These are phyloP conservation scores for Piscicola geometra DNA, from an alignment of 2,888 invertebrate species.

Conservation along the genomic window DNA sequence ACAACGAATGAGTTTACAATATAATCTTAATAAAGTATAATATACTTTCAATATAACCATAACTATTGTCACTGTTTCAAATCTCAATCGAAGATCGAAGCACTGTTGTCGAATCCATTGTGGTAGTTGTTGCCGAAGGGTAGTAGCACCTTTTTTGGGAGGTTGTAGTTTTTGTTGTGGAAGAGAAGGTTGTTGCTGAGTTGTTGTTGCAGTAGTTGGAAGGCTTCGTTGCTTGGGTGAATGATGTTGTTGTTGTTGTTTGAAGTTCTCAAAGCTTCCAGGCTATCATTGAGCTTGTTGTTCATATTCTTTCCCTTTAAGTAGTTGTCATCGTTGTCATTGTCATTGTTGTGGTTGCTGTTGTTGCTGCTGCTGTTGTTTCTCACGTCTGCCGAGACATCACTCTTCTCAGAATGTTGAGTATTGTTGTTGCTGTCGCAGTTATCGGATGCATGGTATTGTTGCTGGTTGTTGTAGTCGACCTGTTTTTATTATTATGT, in stretches of 20 bases:
- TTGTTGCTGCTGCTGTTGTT: background rate
- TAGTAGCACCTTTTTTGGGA: background rate
- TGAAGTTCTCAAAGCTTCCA: too few relatives aligned
- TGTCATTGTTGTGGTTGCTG: constrained; percentile 13
- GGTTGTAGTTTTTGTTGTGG: background rate
- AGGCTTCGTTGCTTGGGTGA: background rate
- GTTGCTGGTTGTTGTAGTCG: background rate
- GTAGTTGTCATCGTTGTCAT: background rate
- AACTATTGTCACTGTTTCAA: background rate
- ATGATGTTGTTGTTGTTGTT: constrained; percentile 14
- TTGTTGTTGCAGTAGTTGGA: too few relatives aligned
- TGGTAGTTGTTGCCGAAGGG: background rate
- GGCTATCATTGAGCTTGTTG: background rate
- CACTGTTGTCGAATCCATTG: background rate
- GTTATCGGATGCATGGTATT: background rate
- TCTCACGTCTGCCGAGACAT: too few relatives aligned
- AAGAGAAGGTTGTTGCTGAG: too few relatives aligned
- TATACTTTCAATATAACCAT: background rate
- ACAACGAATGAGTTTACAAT: too few relatives aligned
- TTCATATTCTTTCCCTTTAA: background rate
- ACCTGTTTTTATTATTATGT: too few relatives aligned
- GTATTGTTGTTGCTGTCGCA: background rate
- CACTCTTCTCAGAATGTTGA: too few relatives aligned
- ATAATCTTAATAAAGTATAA: background rate
- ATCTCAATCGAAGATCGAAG: background rate